phyloP scores from a whole-genome alignment of 1,140 invertebrate genomes.

The Protaetia brevitarsis region DNA sequence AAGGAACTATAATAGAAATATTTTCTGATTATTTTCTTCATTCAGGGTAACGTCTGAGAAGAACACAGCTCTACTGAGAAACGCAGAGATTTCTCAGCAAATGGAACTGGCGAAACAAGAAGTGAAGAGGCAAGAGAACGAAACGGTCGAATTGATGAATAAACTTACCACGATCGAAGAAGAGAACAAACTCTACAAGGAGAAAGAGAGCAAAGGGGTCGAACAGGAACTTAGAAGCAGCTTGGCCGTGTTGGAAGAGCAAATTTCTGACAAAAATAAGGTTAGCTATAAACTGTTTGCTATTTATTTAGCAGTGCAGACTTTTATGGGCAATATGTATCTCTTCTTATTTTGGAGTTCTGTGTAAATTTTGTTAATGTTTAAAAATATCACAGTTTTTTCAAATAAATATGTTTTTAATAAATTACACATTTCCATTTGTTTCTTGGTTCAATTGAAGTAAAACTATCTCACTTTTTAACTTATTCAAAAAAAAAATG shows the following conservation, averaged over 20 bases:
- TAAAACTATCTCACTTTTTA: no score
- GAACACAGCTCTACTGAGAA: slow-evolving; percentile 71
- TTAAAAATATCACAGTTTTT: no score
- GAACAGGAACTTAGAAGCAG: slow-evolving; percentile 60
- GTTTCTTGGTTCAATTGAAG: no score
- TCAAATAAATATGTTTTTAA: no score
- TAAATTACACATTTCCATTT: no score
- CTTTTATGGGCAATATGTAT: no score
- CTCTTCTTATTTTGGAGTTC: no score
- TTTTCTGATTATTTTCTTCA: neutral
- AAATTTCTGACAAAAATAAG: slow-evolving; percentile 77
- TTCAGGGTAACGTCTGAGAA: slow-evolving; percentile 68
- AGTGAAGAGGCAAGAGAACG: slow-evolving; percentile 60
- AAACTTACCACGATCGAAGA: slow-evolving; percentile 52
- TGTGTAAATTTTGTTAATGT: no score
- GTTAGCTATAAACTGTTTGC: slow-evolving; percentile 47
- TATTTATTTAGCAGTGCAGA: no score
- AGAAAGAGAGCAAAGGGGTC: slow-evolving; percentile 50
- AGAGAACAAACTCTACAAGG: slow-evolving; percentile 52
- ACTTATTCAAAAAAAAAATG: no score
- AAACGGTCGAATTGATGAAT: slow-evolving; percentile 55
- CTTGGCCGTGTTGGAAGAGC: slow-evolving; percentile 67
- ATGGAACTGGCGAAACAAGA: slow-evolving; percentile 71
- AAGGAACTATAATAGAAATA: no score
- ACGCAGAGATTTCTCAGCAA: slow-evolving; percentile 80